Conservation (phyloP, 2,888 invertebrate species). For the Melieria picta region DNA sequence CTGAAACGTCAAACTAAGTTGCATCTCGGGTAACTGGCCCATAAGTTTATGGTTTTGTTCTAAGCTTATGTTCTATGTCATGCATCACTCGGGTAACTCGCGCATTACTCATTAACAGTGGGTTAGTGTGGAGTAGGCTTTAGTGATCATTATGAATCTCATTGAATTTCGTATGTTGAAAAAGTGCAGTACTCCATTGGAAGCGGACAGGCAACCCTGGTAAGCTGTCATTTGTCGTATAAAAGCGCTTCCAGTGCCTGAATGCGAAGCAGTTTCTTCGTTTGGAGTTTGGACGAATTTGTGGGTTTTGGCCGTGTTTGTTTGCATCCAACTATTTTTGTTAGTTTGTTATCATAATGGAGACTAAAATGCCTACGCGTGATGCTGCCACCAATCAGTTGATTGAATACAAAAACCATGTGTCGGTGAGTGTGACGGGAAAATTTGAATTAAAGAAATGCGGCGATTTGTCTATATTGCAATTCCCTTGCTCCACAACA, state of each 20-base stretch:
- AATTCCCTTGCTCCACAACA: background rate
- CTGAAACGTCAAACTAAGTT: too few species aligned
- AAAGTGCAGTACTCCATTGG: background rate
- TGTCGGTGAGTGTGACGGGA: constrained; percentile 69
- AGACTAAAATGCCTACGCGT: constrained; percentile 62
- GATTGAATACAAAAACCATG: constrained; percentile 70
- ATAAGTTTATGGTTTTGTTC: too few species aligned
- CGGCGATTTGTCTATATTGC: background rate
- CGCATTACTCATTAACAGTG: too few species aligned
- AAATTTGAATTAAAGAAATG: too few species aligned
- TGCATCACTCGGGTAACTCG: too few species aligned
- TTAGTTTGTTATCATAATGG: background rate
- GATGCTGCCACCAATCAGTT: constrained; percentile 75
- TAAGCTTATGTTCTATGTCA: too few species aligned
- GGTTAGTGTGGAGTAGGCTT: too few species aligned
- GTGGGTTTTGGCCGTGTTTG: constrained; percentile 4
- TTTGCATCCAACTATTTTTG: background rate
- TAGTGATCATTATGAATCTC: too few species aligned
- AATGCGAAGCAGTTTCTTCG: constrained; percentile 26
- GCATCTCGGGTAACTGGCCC: too few species aligned
- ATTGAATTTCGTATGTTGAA: too few species aligned
- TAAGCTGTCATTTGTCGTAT: constrained; percentile 18
- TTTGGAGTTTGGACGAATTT: background rate
- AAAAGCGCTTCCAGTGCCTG: constrained; percentile 25
- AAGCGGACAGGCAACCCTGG: background rate